Conservation (phyloP, 2,888 invertebrate genomes). For the Matsumyia berberina region DNA sequence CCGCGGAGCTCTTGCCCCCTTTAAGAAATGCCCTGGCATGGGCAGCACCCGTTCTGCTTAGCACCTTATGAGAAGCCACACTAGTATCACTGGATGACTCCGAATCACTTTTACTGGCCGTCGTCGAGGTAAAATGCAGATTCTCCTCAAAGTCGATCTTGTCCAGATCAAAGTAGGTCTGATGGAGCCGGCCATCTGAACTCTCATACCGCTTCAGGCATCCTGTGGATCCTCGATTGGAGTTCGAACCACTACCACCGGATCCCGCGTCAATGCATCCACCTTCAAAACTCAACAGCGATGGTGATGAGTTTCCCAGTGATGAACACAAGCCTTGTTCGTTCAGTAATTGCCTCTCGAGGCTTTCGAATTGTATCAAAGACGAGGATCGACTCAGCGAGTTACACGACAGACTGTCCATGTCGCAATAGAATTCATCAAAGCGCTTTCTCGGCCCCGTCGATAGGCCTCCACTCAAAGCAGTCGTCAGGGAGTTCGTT, state of each 20-base stretch:
- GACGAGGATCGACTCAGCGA: conserved; percentile 92
- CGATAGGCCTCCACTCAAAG: conserved; percentile 24
- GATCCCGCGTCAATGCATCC: conserved; percentile 67
- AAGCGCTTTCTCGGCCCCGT: conserved; percentile 79
- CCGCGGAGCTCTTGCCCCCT: conserved; percentile 87
- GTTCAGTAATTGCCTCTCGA: conserved; percentile 88
- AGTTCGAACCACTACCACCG: conserved; percentile 79
- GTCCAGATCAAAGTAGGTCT: conserved; percentile 83
- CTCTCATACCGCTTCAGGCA: conserved; percentile 82
- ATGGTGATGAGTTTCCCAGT: conserved; percentile 83
- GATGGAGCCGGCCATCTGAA: conserved; percentile 82
- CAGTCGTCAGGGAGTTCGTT: conserved; percentile 52
- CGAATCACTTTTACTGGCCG: conserved; percentile 59
- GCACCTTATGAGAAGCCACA: conserved; percentile 76
- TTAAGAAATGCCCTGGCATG: conserved; percentile 63
- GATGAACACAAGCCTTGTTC: conserved; percentile 83
- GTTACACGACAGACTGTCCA: conserved; percentile 85
- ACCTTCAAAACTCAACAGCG: conserved; percentile 81
- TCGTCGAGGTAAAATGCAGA: conserved; percentile 73
- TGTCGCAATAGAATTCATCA: conserved; percentile 84
- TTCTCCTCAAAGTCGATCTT: conserved; percentile 82
- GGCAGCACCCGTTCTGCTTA: conserved; percentile 36
- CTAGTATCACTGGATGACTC: conserved; percentile 77
- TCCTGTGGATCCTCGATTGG: conserved; percentile 81
- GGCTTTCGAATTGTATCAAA: conserved; percentile 92